Evolutionary conservation across 2,888 invertebrate species (phyloP).

Genomic region (Drosophila tripunctata): DNA sequence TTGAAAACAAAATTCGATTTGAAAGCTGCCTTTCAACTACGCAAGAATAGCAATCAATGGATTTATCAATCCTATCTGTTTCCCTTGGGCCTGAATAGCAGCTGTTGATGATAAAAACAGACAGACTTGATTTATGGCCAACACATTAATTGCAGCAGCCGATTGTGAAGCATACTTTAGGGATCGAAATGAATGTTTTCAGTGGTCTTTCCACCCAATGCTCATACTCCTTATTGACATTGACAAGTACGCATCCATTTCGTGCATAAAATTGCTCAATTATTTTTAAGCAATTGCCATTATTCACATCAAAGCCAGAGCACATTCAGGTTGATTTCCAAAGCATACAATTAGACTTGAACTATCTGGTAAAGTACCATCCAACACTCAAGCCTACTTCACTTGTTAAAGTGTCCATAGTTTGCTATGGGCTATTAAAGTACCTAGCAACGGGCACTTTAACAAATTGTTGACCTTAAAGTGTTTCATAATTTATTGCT

Average conservation of each 20-base stretch:
- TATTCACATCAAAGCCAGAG: conserved; percentile 28
- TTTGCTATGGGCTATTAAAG: background rate
- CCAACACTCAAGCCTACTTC: background rate
- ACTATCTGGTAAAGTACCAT: background rate
- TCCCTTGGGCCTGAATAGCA: background rate
- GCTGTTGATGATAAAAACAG: background rate
- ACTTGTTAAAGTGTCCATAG: background rate
- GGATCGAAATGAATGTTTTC: conserved; percentile 33
- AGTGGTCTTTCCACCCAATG: background rate
- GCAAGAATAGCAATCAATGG: background rate
- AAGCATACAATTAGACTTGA: background rate
- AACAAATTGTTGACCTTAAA: too few species aligned
- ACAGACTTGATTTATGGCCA: conserved; percentile 55
- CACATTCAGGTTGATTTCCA: background rate
- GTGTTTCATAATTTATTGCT: conserved; percentile 15
- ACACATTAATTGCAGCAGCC: conserved; percentile 56
- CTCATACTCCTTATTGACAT: conserved; percentile 37
- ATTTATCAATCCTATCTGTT: background rate
- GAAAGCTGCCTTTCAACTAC: conserved; percentile 5
- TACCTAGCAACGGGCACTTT: background rate
- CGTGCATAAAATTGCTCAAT: conserved; percentile 55
- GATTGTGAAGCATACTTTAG: conserved; percentile 52
- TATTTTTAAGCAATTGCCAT: conserved; percentile 54
- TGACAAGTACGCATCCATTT: conserved; percentile 57
- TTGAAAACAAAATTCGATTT: conserved; percentile 17